phyloP scores from a whole-genome alignment of 2,113 vertebrate species.

The Laterallus jamaicensis region DNA sequence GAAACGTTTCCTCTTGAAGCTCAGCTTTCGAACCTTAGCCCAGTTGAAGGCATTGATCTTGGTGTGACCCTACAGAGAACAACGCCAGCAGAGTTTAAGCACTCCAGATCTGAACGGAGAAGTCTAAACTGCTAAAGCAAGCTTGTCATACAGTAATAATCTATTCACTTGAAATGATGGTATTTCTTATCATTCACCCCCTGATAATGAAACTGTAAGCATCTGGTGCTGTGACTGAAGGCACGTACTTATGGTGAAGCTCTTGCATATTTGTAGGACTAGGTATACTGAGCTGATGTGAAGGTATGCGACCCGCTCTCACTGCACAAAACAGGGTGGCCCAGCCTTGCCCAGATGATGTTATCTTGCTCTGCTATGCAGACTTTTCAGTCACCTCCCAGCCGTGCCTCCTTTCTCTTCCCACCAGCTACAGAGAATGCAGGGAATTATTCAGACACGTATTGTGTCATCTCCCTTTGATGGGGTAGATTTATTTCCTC shows the following conservation, averaged over 20 bases:
- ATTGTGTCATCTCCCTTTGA: background rate
- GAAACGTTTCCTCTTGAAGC: conserved; percentile 98
- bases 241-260: background rate
- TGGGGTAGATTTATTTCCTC: background rate
- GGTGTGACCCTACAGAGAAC: conserved; percentile 84
- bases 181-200: background rate
- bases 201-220: background rate
- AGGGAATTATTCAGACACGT: background rate
- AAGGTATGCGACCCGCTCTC: background rate
- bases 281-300: background rate
- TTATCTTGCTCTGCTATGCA: background rate
- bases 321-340: background rate
- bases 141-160: background rate
- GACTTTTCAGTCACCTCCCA: background rate
- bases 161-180: background rate
- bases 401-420: background rate
- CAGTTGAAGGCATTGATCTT: conserved; percentile 98
- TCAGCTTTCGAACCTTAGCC: conserved; percentile 97
- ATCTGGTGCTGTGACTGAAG: background rate
- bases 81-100: conserved; percentile 6
- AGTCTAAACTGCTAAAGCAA: background rate
- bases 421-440: background rate
- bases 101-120: background rate
- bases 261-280: background rate
- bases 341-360: background rate